Evolutionary conservation across 2,113 vertebrate species (phyloP), one percentile per base, ranked within the genome.

Genomic region (Syngnathus typhle): DNA sequence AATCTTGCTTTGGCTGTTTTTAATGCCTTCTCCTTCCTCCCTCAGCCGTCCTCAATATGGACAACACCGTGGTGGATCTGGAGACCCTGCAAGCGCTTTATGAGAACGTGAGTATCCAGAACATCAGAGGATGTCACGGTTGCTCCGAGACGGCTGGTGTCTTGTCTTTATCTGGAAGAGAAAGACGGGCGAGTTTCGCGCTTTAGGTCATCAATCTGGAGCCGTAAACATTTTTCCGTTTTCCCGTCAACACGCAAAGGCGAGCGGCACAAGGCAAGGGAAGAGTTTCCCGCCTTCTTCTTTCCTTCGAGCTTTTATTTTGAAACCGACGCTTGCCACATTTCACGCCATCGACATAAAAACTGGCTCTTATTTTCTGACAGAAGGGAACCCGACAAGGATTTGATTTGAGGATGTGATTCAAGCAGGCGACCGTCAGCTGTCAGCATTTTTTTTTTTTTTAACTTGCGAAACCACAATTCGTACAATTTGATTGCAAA

Each of bases 51-150:
- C 91, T 98, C 89, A 96, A 96, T 88, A 93, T 99, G 93, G 96
- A 99, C 91, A 95, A 95, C 84, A 86, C 92, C 15, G 92, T 98
- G 62, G 96, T 99, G 82, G 96, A 99, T 80, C 86, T 98, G 87
- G 96, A 99, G 89, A 99, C 95, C 1, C 93, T 99, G 75, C 96
- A 99, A 88, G 95, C 95, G 44, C 91, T 99, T 27, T 98, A 96
- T 89, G 95, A 98, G 87, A 99, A 98, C 78, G 96, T 98, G 89
- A 98, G 96, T 96, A 91, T 63, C 47, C 27, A 36, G 56, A 68
- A 32, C 6, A 58, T 7, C 55, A 13, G 27, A 27, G 12, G 21
- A 11, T 46, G 11, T 36, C 3, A 52, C 38, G 0, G 8, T 52
- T 44, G 27, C 62, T 49, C 51, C 37, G 55, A 76, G 64, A 43